Evolutionary conservation across 2,113 vertebrate genomes (phyloP), one percentile per base, ranked within the genome.

Genomic region (Dunckerocampus dactyliophorus): DNA sequence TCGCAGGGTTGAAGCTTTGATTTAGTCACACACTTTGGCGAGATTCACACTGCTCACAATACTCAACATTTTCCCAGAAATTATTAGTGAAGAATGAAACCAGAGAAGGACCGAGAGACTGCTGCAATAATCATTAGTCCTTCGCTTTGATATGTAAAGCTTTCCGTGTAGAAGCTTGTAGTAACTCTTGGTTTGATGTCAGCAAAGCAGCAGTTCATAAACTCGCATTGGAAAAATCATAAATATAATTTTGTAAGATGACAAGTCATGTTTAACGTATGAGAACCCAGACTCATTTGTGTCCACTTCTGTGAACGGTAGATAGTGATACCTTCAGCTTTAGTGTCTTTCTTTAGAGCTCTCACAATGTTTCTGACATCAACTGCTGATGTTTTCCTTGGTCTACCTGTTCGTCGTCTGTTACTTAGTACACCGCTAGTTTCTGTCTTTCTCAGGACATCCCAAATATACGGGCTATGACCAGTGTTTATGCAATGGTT

Each of bases 21-120:
- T 75, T 77, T 77, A 69, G 74, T 73, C 69, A 66, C 76, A 34
- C 31, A 77, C 66, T 71, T 71, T 72, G 75, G 53, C 61, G 57
- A 71, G 60, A 42, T 61, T 47, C 6, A 16, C 45, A 60, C 45
- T 12, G 64, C 67, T 15, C 52, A 17, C 3, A 9, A 63, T 42
- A 55, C 63, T 64, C 46, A 1, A 69, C 62, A 74, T 54, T 73
- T 79, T 72, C 59, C 67, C 59, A 39, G n/a, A 58, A 49, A 65
- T 72, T 73, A 76, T 81, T 52, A 74, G 53, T 55, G 57, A 59
- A 51, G 34, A 74, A 67, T 59, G 55, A 76, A 39, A 74, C 48
- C 51, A 37, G 24, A 54, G 13, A 0, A 17, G 71, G 47, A 31
- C 49, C 31, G 63, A 50, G 42, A 37, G 52, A 10, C 53, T 61